Conservation (phyloP, 2,888 invertebrate genomes). For the Acheta domesticus region DNA sequence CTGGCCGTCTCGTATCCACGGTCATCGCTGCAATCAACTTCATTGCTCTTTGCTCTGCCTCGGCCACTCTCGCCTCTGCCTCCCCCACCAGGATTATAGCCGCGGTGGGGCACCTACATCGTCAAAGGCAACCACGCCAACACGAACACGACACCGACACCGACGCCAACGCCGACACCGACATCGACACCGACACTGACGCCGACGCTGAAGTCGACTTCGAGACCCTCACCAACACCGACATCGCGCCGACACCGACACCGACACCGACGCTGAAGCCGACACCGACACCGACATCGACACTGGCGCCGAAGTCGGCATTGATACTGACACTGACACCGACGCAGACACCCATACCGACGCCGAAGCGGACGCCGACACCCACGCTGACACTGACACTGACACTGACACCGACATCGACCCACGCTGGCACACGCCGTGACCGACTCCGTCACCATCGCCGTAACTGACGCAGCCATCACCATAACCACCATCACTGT, state of each 20-base stretch:
- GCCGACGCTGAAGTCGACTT: neutral
- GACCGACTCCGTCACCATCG: neutral
- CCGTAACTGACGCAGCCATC: neutral
- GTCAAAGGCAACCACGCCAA: too few relatives aligned
- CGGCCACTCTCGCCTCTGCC: too few relatives aligned
- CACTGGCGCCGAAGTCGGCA: neutral
- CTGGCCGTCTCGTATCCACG: too few relatives aligned
- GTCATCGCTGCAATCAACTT: too few relatives aligned
- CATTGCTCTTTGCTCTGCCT: too few relatives aligned
- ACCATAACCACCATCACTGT: neutral
- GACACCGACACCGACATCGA: neutral
- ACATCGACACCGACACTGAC: neutral
- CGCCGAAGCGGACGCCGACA: neutral
- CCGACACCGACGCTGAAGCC: neutral
- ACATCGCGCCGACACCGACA: neutral
- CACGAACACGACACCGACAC: too few relatives aligned
- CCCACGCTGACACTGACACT: neutral
- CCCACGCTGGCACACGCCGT: neutral
- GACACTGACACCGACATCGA: neutral
- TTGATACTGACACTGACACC: neutral
- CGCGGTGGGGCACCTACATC: too few relatives aligned
- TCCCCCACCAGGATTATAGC: too few relatives aligned
- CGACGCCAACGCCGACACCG: neutral
- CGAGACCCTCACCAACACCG: neutral
- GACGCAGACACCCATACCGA: neutral